A percentile compares a stretch with the other conserved stretches of the same genome.
These are phyloP conservation scores for Conops quadrifasciatus DNA, from an alignment of 2,888 invertebrate genomes.

Conservation along the genomic window DNA sequence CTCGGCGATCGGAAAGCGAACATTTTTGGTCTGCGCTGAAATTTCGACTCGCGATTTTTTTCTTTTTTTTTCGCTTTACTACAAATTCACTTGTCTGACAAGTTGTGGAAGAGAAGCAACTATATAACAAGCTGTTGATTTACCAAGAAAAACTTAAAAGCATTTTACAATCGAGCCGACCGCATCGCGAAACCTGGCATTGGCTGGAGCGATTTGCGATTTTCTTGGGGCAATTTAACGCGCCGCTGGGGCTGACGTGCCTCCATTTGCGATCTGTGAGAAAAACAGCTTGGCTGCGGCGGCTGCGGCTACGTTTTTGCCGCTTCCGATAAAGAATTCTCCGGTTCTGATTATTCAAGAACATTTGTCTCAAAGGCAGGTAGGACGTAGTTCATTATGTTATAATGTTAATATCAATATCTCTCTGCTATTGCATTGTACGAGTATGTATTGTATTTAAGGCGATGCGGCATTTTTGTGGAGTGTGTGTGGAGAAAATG, in stretches of 20 bases:
- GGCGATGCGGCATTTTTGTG: no score
- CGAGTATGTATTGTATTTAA: background rate
- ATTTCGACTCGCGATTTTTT: conserved; percentile 29
- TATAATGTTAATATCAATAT: conserved; percentile 24
- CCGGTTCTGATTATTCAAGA: conserved; percentile 23
- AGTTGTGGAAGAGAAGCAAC: conserved; percentile 33
- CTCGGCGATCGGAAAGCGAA: conserved; percentile 21
- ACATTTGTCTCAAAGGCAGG: conserved; percentile 26
- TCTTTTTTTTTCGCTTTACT: conserved; percentile 15
- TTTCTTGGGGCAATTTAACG: conserved; percentile 36
- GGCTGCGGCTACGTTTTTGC: conserved; percentile 12
- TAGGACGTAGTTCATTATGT: conserved; percentile 29
- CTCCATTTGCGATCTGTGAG: conserved; percentile 35
- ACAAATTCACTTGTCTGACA: conserved; percentile 35
- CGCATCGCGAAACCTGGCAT: conserved; percentile 29
- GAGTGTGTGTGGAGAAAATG: no score
- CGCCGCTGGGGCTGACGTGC: conserved; percentile 31
- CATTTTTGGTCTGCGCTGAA: conserved; percentile 30
- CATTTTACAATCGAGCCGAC: conserved; percentile 37
- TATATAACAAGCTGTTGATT: conserved; percentile 22
- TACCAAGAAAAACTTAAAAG: conserved; percentile 39
- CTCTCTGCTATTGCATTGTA: background rate
- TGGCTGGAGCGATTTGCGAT: conserved; percentile 32
- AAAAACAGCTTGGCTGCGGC: conserved; percentile 19
- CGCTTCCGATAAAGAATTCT: conserved; percentile 31